phyloP scores from a whole-genome alignment of 2,888 invertebrate species.

The Drosophila mimetica region DNA sequence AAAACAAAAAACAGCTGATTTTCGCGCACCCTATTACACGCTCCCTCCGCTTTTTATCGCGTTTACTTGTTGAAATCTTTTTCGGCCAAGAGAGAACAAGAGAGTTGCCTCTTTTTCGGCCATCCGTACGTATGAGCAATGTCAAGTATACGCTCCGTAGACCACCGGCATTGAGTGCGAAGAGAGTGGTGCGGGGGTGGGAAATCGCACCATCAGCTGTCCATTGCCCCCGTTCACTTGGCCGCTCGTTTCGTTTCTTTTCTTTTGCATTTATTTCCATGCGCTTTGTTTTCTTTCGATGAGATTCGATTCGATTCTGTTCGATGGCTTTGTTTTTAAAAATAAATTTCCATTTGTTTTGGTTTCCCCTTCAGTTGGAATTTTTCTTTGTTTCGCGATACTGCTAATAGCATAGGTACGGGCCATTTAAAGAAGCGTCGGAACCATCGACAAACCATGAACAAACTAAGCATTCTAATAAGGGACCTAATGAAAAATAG shows the following conservation, averaged over 20 bases:
- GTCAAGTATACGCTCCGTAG: constrained; percentile 58
- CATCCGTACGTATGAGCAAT: constrained; percentile 43
- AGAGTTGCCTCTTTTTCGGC: constrained; percentile 5
- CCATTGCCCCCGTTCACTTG: constrained; percentile 60
- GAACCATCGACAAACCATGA: background rate
- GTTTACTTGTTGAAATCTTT: constrained; percentile 63
- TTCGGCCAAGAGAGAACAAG: constrained; percentile 25
- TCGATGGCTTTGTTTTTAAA: constrained; percentile 27
- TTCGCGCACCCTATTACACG: constrained; percentile 27
- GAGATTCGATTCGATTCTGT: constrained; percentile 29
- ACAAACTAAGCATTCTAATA: constrained; percentile 1
- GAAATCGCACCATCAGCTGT: constrained; percentile 63
- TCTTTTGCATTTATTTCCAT: constrained; percentile 5
- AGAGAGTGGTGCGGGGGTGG: constrained; percentile 11
- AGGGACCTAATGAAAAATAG: no score
- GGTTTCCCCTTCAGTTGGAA: constrained; percentile 31
- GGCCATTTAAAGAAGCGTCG: constrained; percentile 18
- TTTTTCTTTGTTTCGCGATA: constrained; percentile 50
- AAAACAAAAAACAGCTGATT: constrained; percentile 78
- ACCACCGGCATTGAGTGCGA: constrained; percentile 18
- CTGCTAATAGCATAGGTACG: constrained; percentile 24
- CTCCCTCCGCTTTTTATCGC: background rate
- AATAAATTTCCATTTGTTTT: constrained; percentile 50
- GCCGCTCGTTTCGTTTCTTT: constrained; percentile 14
- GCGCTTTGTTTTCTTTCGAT: constrained; percentile 16